Base-by-base conservation (phyloP, 2,797 vertebrate species). In the Hydrocynus forskahlii region DNA sequence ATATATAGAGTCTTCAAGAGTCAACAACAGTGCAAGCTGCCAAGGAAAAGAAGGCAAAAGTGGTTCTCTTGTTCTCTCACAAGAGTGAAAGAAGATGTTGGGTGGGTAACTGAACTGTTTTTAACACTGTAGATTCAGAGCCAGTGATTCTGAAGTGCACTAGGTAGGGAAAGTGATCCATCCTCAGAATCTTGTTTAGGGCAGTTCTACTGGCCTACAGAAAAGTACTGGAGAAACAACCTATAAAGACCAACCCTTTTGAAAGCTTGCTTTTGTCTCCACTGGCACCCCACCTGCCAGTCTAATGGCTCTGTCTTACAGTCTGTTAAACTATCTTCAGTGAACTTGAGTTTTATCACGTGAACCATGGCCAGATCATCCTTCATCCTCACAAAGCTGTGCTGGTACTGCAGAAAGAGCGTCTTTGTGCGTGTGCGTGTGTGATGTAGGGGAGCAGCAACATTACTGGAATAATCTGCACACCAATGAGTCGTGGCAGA, bases 401-500 rank as follows among this genome's bases (percentile, higher is more conserved):
- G 73, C 64, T 76, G 43, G 55, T 79, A 64, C 7, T 77, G 13
- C 54, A 60, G 25, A 76, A 63, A 29, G 55, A 21, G 71, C 64
- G n/a, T 29, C 54, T 29, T 21, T 76, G 70, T 70, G 63, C 19
- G 48, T 66, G 73, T 63, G 45, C 52, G 52, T 79, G 66, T 78
- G 70, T 78, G 84, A 84, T 81, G 67, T 71, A 81, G 43, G 60
- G 45, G 80, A 50, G 82, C 50, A 80, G 79, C 55, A 81, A 78
- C 85, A 81, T 88, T 85, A 83, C 89, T 86, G 79, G 81, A 88
- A 84, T 76, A 78, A 85, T 76, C 84, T 80, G 86, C 85, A 89
- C 88, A 87, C 88, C 82, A 89, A 82, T 73, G 87, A 89, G 81
- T 87, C 81, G 85, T 80, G 89, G 78, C 66, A 86, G 86, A 86